These are phyloP conservation scores for Pheosia tremula DNA, from an alignment of 2,888 invertebrate species.

Conservation along the genomic window DNA sequence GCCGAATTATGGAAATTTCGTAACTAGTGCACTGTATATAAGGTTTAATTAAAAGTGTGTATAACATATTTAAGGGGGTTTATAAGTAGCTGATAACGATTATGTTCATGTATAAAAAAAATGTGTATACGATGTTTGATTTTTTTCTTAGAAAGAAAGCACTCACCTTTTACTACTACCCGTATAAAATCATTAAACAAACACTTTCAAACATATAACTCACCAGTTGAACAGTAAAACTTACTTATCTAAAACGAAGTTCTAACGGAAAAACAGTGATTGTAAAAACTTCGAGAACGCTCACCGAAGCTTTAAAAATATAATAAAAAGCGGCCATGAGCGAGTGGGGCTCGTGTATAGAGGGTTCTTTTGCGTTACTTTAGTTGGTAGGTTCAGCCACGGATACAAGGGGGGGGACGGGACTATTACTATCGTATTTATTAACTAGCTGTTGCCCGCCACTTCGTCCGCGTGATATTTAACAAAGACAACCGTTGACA, in stretches of 20 bases:
- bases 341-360: background rate
- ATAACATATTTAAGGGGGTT: too few relatives aligned
- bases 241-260: slow-evolving; percentile 2
- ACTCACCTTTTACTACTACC: background rate
- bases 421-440: too few relatives aligned
- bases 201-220: background rate
- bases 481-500: too few relatives aligned
- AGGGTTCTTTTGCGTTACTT: background rate
- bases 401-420: too few relatives aligned
- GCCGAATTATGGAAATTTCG: slow-evolving; percentile 55
- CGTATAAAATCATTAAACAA: background rate
- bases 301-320: slow-evolving; percentile 1
- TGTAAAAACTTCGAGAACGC: background rate
- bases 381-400: too few relatives aligned
- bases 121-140: too few relatives aligned
- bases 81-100: too few relatives aligned
- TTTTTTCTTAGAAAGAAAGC: too few relatives aligned
- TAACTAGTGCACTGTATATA: slow-evolving; percentile 21
- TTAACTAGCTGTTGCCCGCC: too few relatives aligned
- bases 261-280: slow-evolving; percentile 1
- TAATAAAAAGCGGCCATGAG: background rate
- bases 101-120: too few relatives aligned
- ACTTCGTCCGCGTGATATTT: too few relatives aligned
- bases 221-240: background rate
- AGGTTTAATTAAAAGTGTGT: too few relatives aligned